A percentile compares a stretch with the other conserved stretches of the same genome.
phyloP scores from a whole-genome alignment of 2,113 vertebrate genomes.

The Rhinoptilus africanus region DNA sequence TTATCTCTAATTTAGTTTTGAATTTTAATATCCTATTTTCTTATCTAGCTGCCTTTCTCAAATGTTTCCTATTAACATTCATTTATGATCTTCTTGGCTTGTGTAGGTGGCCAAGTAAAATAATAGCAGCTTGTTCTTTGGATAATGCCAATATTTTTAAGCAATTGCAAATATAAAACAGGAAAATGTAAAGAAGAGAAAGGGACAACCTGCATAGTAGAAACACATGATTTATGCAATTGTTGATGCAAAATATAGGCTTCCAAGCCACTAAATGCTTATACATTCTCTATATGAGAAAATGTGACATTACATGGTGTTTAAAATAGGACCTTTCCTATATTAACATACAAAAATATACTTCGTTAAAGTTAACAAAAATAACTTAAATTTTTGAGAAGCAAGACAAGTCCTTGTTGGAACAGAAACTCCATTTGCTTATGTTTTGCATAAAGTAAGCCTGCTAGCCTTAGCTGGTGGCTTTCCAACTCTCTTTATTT shows the following conservation, averaged over 20 bases:
- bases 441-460: not conserved
- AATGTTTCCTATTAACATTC: not conserved
- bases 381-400: constrained; percentile 12
- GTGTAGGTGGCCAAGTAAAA: not conserved
- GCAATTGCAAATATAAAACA: not conserved
- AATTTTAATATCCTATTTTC: not conserved
- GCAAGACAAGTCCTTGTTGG: not conserved
- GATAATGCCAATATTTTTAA: not conserved
- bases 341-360: constrained; percentile 41
- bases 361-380: constrained; percentile 37
- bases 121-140: not conserved
- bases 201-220: not conserved
- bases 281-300: not conserved
- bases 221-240: not conserved
- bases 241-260: not conserved
- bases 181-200: not conserved
- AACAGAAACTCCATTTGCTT: not conserved
- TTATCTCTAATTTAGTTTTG: not conserved
- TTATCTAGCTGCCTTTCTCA: not conserved
- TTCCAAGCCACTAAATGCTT: not conserved
- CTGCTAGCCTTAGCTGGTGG: not conserved
- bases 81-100: not conserved
- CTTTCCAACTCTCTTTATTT: not conserved
- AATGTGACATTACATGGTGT: not conserved
- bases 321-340: not conserved